Percentiles rank a stretch among this genome's conserved stretches.
Evolutionary conservation across 2,888 invertebrate species (phyloP).

Genomic region (Temnothorax ravouxi): DNA sequence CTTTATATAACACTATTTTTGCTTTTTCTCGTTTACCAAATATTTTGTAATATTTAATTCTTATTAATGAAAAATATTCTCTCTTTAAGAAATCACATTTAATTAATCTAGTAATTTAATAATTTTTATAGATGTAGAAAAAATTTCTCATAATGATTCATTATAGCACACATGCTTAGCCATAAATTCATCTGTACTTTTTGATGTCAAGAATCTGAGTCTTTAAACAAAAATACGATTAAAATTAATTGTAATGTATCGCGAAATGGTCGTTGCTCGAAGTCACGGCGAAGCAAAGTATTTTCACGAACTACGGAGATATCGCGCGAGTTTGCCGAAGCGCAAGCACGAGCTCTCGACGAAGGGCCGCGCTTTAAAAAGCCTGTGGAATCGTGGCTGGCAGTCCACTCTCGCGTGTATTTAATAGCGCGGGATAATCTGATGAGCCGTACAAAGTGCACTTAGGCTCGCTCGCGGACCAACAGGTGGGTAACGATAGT

Average conservation of each 20-base stretch:
- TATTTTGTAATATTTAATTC: not conserved
- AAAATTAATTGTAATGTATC: slow-evolving; percentile 25
- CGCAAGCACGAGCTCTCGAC: not conserved
- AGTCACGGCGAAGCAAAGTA: slow-evolving; percentile 28
- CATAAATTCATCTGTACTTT: not conserved
- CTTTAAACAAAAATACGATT: not conserved
- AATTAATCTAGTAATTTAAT: not conserved
- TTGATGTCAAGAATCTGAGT: not conserved
- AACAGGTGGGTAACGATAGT: slow-evolving; percentile 62
- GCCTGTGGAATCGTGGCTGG: slow-evolving; percentile 38
- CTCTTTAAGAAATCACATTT: not conserved
- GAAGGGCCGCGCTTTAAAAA: slow-evolving; percentile 37
- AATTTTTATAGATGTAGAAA: not conserved
- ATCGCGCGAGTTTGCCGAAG: slow-evolving; percentile 40
- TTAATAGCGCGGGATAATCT: slow-evolving; percentile 63
- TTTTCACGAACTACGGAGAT: slow-evolving; percentile 34
- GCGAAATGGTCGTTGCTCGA: not conserved
- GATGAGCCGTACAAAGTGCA: slow-evolving; percentile 59
- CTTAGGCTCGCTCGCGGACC: slow-evolving; percentile 51
- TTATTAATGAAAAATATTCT: slow-evolving; percentile 7
- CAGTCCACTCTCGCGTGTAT: slow-evolving; percentile 51
- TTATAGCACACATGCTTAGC: not conserved
- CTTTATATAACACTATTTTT: not conserved
- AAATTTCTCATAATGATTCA: not conserved
- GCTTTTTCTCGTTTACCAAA: not conserved